Base-by-base conservation (phyloP, 2,888 invertebrate genomes). In the Cheilosia variabilis region DNA sequence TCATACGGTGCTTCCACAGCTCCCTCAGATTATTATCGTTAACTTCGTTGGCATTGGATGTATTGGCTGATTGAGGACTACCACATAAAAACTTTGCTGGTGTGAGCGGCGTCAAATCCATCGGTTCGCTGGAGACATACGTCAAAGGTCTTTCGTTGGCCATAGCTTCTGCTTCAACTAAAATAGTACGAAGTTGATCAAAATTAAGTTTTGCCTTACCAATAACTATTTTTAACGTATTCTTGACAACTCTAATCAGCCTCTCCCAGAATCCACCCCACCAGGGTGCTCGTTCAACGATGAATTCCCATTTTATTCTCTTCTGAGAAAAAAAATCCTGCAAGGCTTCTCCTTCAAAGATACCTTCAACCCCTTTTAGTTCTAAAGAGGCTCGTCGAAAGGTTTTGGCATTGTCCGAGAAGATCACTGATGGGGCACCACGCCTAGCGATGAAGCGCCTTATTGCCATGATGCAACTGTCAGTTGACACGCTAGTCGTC, bases 181-280 rank as follows among this genome's bases (percentile, higher is more conserved):
- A 45, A 5, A 62, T 27, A 0, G 62, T 69, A 19, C 55, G 24
- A 15, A 77, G 37, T 17, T 77, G 53, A 4, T 69, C 60, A 41
- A 58, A 68, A 22, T 22, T 50, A 4, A 60, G 52, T 7, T 43
- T 52, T n/a, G 55, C 55, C 15, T 22, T 41, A 10, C 63, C 47
- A 22, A 79, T 63, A 2, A 43, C 57, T 27, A 41, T 37, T 22
- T 65, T 79, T 4, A 79, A 57, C 0, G 47, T 37, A 24, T 69
- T 79, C 24, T 72, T 55, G 13, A 78, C 45, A 2, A 50, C 47
- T 1, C 60, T 47, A 58, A 77, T 52, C 7, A 77, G 50, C 13
- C 77, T 58, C 31, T 77, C 77, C 69, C 77, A 69, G 55, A 77
- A 77, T 4, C 77, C 77, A 37, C 62, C 68, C 69, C 71, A 69